phyloP scores from a whole-genome alignment of 2,113 vertebrate species.

The Syngnathoides biaculeatus region DNA sequence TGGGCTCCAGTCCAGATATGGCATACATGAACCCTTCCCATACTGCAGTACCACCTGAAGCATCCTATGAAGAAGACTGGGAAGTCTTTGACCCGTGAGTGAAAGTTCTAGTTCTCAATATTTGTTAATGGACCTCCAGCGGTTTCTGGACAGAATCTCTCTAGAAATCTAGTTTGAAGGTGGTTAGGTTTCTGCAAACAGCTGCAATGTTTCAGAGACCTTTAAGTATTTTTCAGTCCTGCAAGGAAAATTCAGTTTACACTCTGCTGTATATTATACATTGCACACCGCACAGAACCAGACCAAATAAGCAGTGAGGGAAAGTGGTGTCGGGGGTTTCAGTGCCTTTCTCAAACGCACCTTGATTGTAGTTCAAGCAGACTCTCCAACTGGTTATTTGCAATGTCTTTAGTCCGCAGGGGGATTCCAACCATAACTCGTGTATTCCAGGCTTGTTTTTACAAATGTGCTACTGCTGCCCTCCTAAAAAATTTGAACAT shows the following conservation, averaged over 20 bases:
- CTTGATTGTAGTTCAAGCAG: no score
- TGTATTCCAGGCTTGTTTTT: no score
- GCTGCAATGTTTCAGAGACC: background rate
- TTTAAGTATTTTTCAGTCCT: background rate
- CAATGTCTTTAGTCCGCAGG: no score
- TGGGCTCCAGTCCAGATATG: constrained; percentile 84
- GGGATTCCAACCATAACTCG: background rate
- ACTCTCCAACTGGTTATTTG: no score
- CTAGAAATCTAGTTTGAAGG: background rate
- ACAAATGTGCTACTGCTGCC: no score
- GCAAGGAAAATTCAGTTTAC: background rate
- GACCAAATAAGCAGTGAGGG: background rate
- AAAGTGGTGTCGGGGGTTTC: background rate
- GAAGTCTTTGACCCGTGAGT: constrained; percentile 99
- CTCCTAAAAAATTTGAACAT: no score
- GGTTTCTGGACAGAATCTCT: background rate
- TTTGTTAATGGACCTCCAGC: background rate
- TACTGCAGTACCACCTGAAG: constrained; percentile 83
- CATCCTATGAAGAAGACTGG: constrained; percentile 98
- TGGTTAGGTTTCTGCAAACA: background rate
- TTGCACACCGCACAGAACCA: background rate
- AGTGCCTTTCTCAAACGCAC: background rate
- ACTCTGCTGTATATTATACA: background rate
- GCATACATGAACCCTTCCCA: constrained; percentile 78
- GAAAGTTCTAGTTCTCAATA: background rate